phyloP scores from a whole-genome alignment of 2,113 vertebrate species.

The Bungarus multicinctus region DNA sequence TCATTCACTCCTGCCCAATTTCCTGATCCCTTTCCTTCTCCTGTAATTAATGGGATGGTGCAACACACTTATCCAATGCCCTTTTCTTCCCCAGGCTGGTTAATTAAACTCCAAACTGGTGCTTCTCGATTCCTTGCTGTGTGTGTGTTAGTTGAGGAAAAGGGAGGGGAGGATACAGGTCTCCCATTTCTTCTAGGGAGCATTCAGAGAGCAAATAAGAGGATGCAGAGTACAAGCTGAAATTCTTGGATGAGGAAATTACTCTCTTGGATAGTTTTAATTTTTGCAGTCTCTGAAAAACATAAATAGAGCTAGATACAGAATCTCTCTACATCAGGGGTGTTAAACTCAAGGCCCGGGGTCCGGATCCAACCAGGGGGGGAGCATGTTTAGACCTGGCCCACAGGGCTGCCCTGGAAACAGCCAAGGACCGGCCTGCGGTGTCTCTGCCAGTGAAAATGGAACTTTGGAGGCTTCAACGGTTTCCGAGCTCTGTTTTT shows the following conservation, averaged over 20 bases:
- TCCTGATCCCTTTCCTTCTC: not conserved
- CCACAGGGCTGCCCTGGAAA: too few relatives aligned
- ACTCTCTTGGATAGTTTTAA: not conserved
- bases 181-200: not conserved
- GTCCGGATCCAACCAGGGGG: too few relatives aligned
- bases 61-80: constrained; percentile 1
- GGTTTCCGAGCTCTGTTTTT: too few relatives aligned
- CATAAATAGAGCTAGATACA: not conserved
- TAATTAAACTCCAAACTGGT: constrained; percentile 38
- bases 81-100: constrained; percentile 6
- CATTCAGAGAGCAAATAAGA: not conserved
- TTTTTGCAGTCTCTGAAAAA: not conserved
- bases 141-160: not conserved
- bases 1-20: not conserved
- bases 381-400: too few relatives aligned
- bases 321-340: not conserved
- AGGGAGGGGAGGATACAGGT: not conserved
- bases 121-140: constrained; percentile 19
- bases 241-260: not conserved
- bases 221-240: not conserved
- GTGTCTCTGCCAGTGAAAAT: too few relatives aligned
- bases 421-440: too few relatives aligned
- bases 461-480: too few relatives aligned
- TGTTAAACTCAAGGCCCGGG: too few relatives aligned
- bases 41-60: constrained; percentile 15